A percentile compares a stretch with the other conserved stretches of the same genome.
Conservation (phyloP, 2,113 vertebrate species). For the Mormyrus iriodes region DNA sequence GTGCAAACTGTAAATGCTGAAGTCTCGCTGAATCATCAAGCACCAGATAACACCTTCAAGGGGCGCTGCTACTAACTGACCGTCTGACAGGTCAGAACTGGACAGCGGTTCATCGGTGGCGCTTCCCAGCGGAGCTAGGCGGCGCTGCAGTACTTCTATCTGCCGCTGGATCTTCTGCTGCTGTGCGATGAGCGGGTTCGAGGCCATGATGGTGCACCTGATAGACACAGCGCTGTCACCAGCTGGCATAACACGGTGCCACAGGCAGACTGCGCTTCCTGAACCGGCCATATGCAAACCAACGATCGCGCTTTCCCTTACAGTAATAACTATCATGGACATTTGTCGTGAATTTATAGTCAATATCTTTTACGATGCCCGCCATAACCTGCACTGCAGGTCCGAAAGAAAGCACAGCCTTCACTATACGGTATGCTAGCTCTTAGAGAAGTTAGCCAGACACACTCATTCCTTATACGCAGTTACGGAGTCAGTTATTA, state of each 20-base stretch:
- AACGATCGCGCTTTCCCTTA: neutral
- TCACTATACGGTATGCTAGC: neutral
- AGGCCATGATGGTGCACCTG: slow-evolving; percentile 18
- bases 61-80: slow-evolving; percentile 27
- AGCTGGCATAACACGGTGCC: neutral
- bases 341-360: neutral
- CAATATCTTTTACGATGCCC: neutral
- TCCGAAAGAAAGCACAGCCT: neutral
- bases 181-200: slow-evolving; percentile 46
- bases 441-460: neutral
- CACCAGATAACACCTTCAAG: neutral
- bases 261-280: neutral
- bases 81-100: slow-evolving; percentile 35
- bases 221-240: neutral
- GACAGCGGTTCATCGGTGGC: neutral
- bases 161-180: slow-evolving; percentile 62
- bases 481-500: neutral
- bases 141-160: slow-evolving; percentile 63
- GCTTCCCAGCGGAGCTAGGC: slow-evolving; percentile 40
- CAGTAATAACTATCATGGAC: neutral
- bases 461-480: neutral
- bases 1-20: neutral
- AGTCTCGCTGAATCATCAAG: neutral
- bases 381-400: neutral
- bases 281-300: neutral